These are phyloP conservation scores for Ennomos fuscantarius DNA, from an alignment of 2,888 invertebrate species.

Conservation along the genomic window DNA sequence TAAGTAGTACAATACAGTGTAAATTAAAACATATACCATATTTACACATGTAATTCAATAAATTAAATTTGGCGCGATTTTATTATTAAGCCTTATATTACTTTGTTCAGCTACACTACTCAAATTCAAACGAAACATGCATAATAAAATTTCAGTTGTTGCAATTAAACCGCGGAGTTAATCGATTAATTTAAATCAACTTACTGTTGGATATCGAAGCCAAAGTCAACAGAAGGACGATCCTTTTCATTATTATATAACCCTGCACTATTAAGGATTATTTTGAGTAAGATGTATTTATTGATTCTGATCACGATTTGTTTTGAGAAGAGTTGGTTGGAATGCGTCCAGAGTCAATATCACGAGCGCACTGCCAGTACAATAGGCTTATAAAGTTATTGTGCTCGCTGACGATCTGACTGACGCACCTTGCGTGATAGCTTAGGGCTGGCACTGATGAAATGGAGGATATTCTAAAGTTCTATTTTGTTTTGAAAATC, in stretches of 20 bases:
- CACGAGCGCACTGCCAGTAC: conserved; percentile 7
- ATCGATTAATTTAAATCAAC: neutral
- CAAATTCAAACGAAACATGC: no score
- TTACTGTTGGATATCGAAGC: conserved; percentile 14
- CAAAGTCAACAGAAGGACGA: conserved; percentile 5
- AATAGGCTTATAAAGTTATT: conserved; percentile 19
- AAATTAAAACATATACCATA: no score
- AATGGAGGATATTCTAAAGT: no score
- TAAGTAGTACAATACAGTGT: no score
- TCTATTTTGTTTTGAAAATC: no score
- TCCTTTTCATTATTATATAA: conserved; percentile 8
- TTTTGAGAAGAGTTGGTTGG: conserved; percentile 5
- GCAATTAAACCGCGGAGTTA: no score
- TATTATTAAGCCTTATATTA: no score
- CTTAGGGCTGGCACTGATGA: conserved; percentile 8
- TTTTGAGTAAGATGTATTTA: no score
- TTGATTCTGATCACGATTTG: neutral
- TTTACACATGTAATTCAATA: no score
- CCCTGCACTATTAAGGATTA: neutral
- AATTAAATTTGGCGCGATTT: no score
- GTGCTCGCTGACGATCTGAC: conserved; percentile 2
- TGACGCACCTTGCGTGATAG: neutral
- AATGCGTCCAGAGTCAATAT: conserved; percentile 4
- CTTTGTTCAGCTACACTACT: no score
- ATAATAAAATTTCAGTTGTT: no score